Percentiles rank a stretch among this genome's conserved stretches.
phyloP scores from a whole-genome alignment of 2,113 vertebrate species.

The Mobula hypostoma region DNA sequence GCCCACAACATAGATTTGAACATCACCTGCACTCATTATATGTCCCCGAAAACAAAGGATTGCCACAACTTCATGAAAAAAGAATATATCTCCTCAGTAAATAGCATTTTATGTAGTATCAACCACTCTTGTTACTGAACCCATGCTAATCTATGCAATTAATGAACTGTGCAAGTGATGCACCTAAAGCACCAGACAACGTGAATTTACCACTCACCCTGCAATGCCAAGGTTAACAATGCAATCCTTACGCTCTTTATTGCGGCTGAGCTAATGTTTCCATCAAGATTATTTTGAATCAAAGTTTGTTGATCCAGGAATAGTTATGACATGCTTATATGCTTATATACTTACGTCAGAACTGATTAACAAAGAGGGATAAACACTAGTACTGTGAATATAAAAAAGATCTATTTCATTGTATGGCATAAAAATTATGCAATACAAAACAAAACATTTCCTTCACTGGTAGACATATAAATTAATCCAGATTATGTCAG shows the following conservation, averaged over 20 bases:
- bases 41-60: too few relatives aligned
- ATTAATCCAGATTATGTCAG: neutral
- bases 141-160: neutral
- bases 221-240: neutral
- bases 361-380: neutral
- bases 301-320: too few relatives aligned
- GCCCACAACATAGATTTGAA: too few relatives aligned
- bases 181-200: neutral
- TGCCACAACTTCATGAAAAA: too few relatives aligned
- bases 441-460: neutral
- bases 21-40: too few relatives aligned
- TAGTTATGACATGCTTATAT: neutral
- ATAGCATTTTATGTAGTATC: too few relatives aligned
- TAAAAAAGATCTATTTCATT: neutral
- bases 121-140: neutral
- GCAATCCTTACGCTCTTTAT: neutral
- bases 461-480: neutral
- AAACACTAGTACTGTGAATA: neutral
- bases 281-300: neutral
- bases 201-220: too few relatives aligned
- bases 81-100: too few relatives aligned
- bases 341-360: neutral
- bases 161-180: neutral
- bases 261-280: neutral
- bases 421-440: neutral